Evolutionary conservation across 2,888 invertebrate species (phyloP).

Genomic region (Philereme transversata): DNA sequence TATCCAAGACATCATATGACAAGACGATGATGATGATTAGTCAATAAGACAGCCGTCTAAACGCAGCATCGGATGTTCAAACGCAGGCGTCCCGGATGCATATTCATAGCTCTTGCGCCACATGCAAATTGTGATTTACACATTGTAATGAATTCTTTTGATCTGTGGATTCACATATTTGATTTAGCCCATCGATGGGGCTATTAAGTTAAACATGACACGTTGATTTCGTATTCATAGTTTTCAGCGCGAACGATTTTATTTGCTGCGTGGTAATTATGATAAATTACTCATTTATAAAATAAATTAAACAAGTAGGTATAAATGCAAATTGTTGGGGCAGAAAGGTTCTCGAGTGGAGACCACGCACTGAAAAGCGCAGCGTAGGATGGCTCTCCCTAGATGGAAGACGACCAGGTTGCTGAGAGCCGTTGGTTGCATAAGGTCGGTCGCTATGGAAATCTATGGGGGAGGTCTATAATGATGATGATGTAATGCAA

Average conservation of each 20-base stretch:
- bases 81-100: slow-evolving; percentile 75
- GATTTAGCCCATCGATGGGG: slow-evolving; percentile 81
- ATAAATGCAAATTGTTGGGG: too few relatives aligned
- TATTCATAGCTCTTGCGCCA: slow-evolving; percentile 79
- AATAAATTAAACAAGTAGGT: too few relatives aligned
- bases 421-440: too few relatives aligned
- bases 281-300: slow-evolving; percentile 42
- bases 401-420: too few relatives aligned
- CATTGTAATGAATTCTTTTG: slow-evolving; percentile 84
- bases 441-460: too few relatives aligned
- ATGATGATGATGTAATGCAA: too few relatives aligned
- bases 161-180: slow-evolving; percentile 83
- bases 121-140: slow-evolving; percentile 84
- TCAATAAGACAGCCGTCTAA: slow-evolving; percentile 35
- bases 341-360: too few relatives aligned
- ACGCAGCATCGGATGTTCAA: slow-evolving; percentile 74
- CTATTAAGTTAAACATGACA: slow-evolving; percentile 68
- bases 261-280: slow-evolving; percentile 56
- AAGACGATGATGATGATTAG: slow-evolving; percentile 8
- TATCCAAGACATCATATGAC: too few relatives aligned
- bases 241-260: slow-evolving; percentile 61
- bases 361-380: too few relatives aligned
- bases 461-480: too few relatives aligned
- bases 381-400: too few relatives aligned
- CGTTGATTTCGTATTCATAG: slow-evolving; percentile 80